Evolutionary conservation across 2,888 invertebrate species (phyloP).

Genomic region (Hemithea aestivaria): DNA sequence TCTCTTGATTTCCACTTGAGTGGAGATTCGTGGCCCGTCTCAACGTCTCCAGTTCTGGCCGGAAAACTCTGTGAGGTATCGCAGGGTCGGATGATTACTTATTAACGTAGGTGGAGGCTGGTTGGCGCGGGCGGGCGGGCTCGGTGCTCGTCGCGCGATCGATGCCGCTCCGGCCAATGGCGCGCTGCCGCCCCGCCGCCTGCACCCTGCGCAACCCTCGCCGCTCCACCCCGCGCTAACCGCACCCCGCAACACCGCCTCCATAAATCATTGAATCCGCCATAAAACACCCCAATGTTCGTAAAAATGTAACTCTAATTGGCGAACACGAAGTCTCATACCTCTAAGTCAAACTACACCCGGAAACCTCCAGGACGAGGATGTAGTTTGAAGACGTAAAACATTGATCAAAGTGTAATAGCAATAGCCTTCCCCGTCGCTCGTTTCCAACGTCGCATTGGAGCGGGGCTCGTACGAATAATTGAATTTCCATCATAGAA

Average conservation of each 20-base stretch:
- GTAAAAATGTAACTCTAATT: slow-evolving; percentile 78
- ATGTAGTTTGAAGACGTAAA: slow-evolving; percentile 59
- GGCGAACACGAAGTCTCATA: slow-evolving; percentile 67
- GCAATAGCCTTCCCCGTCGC: slow-evolving; percentile 53
- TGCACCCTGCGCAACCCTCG: slow-evolving; percentile 67
- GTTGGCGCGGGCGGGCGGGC: slow-evolving; percentile 74
- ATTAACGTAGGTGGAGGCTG: slow-evolving; percentile 79
- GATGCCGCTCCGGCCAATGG: slow-evolving; percentile 77
- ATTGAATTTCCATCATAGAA: slow-evolving; percentile 77
- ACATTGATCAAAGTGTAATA: slow-evolving; percentile 69
- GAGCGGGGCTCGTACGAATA: slow-evolving; percentile 67
- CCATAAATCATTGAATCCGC: slow-evolving; percentile 78
- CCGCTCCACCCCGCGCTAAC: slow-evolving; percentile 50
- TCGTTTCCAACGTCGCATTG: slow-evolving; percentile 45
- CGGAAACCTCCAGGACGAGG: slow-evolving; percentile 46
- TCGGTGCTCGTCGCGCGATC: slow-evolving; percentile 71
- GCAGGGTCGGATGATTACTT: slow-evolving; percentile 78
- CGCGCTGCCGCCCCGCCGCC: slow-evolving; percentile 65
- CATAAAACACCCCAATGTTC: slow-evolving; percentile 76
- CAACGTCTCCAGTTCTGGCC: slow-evolving; percentile 69
- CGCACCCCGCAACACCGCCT: slow-evolving; percentile 71
- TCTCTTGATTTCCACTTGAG: slow-evolving; percentile 72
- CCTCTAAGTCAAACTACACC: slow-evolving; percentile 60
- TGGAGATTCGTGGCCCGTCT: slow-evolving; percentile 70
- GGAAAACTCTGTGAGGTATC: slow-evolving; percentile 75